These are phyloP conservation scores for Cheilosia vulpina DNA, from an alignment of 2,888 invertebrate species.

Conservation along the genomic window DNA sequence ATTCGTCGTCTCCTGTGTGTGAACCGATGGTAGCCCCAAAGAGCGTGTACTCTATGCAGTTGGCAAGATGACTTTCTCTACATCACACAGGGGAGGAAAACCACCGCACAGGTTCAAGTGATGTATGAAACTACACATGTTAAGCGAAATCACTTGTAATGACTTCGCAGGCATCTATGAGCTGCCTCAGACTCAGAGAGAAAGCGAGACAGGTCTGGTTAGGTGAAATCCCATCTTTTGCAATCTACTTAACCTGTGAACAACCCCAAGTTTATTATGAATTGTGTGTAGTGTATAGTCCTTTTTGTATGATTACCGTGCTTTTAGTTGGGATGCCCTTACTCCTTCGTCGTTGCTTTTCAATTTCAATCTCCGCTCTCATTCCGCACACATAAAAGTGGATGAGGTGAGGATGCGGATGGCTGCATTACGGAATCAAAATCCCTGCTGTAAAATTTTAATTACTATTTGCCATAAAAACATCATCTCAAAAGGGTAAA, in stretches of 20 bases:
- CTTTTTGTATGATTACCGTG: constrained; percentile 58
- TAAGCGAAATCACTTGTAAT: constrained; percentile 74
- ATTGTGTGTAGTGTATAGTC: constrained; percentile 34
- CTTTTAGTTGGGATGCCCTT: constrained; percentile 35
- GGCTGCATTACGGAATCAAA: constrained; percentile 48
- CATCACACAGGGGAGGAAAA: constrained; percentile 21
- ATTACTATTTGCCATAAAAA: constrained; percentile 57
- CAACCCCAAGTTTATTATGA: constrained; percentile 57
- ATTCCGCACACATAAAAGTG: constrained; percentile 11
- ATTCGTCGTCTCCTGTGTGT: constrained; percentile 46
- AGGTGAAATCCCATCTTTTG: constrained; percentile 53
- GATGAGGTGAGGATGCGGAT: background rate
- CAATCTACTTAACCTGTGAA: constrained; percentile 68
- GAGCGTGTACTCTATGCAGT: constrained; percentile 25
- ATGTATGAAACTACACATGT: constrained; percentile 72
- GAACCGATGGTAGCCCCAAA: constrained; percentile 25
- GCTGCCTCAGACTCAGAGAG: constrained; percentile 16
- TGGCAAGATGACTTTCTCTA: constrained; percentile 17
- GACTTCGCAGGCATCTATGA: constrained; percentile 61
- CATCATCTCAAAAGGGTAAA: constrained; percentile 38
- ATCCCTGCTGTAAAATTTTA: constrained; percentile 58
- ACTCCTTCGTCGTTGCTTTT: constrained; percentile 32
- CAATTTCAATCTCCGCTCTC: constrained; percentile 64
- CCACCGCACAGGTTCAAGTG: constrained; percentile 61
- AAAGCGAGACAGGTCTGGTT: background rate